phyloP scores from a whole-genome alignment of 2,797 vertebrate species.

The Rhodeus uyekii region DNA sequence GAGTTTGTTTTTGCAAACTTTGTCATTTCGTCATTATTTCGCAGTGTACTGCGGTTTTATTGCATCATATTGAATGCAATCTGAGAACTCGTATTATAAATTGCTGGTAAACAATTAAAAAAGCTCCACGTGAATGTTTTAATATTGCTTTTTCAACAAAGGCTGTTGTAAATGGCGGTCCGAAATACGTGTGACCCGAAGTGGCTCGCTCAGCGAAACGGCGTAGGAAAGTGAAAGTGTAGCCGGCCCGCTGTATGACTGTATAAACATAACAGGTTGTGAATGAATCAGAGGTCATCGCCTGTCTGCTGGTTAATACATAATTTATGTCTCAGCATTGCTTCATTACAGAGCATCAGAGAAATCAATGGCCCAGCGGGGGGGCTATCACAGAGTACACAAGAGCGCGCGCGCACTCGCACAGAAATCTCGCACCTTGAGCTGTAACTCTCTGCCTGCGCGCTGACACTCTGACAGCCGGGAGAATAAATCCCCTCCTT shows the following conservation, averaged over 20 bases:
- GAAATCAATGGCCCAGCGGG: conserved; percentile 33
- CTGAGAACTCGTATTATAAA: neutral
- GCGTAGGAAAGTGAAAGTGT: neutral
- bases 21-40: neutral
- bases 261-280: conserved; percentile 74
- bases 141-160: neutral
- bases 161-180: neutral
- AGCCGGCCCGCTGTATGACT: conserved; percentile 63
- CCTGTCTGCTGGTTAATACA: conserved; percentile 65
- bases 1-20: neutral
- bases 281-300: conserved; percentile 73
- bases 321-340: conserved; percentile 31
- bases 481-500: conserved; percentile 97
- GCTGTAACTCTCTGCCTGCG: conserved; percentile 78
- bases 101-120: neutral
- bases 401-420: neutral
- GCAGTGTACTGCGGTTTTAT: neutral
- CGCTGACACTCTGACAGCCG: conserved; percentile 96
- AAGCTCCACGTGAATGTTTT: neutral
- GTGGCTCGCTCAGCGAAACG: neutral
- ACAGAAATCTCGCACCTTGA: conserved; percentile 30
- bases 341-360: conserved; percentile 38
- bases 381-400: conserved; percentile 22
- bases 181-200: conserved; percentile 1
- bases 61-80: neutral